Percentiles rank a stretch among this genome's conserved stretches.
Conservation (phyloP, 2,888 invertebrate genomes). For the Acronicta alni region DNA sequence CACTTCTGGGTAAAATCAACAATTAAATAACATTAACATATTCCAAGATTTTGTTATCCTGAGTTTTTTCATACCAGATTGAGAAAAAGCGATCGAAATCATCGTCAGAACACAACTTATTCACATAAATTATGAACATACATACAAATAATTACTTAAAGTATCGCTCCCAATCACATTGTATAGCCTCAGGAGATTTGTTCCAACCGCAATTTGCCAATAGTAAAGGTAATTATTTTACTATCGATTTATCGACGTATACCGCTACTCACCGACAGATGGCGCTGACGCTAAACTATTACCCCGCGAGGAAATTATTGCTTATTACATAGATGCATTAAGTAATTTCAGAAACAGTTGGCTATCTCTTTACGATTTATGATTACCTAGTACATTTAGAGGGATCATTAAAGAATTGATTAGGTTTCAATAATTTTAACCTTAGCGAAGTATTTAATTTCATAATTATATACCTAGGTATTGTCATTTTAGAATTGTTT, state of each 20-base stretch:
- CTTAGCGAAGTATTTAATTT: too few species aligned
- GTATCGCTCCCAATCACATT: slow-evolving; percentile 64
- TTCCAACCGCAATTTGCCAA: slow-evolving; percentile 46
- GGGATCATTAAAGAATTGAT: slow-evolving; percentile 22
- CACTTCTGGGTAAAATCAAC: too few species aligned
- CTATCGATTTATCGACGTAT: slow-evolving; percentile 72
- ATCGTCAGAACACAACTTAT: not conserved
- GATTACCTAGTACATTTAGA: slow-evolving; percentile 39
- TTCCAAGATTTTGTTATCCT: too few species aligned
- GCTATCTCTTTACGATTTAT: slow-evolving; percentile 47
- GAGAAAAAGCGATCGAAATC: not conserved
- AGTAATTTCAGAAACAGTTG: slow-evolving; percentile 44
- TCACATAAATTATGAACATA: not conserved
- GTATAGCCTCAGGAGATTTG: slow-evolving; percentile 63
- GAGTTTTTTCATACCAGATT: too few species aligned
- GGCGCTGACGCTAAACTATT: slow-evolving; percentile 70
- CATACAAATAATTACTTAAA: slow-evolving; percentile 48
- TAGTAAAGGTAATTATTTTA: slow-evolving; percentile 59
- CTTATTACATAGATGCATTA: slow-evolving; percentile 58
- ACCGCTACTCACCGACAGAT: slow-evolving; percentile 80
- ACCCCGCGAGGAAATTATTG: slow-evolving; percentile 54
- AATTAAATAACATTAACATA: too few species aligned
- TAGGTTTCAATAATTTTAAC: too few species aligned
- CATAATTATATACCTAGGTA: too few species aligned
- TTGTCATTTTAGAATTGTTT: too few species aligned